Evolutionary conservation across 2,113 vertebrate genomes (phyloP), one percentile per base, ranked within the genome.

Genomic region (Pterocles orientalis): DNA sequence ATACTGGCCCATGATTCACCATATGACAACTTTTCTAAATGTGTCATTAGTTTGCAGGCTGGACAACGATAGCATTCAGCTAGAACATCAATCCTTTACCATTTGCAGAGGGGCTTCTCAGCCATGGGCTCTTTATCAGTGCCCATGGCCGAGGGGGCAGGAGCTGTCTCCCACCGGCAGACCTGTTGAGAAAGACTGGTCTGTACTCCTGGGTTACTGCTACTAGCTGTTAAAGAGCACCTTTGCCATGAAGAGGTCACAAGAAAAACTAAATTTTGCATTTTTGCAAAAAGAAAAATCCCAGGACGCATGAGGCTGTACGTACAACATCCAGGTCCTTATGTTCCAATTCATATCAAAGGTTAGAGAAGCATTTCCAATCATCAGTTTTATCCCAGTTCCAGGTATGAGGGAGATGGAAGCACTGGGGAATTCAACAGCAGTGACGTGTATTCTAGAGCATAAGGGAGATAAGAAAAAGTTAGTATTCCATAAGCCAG

Each of bases 301-400:
- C 29, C 45, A 39, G 47, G 41, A 16, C 14, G 50, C 20, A 34
- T 7, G 17, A 45, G 12, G 9, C 36, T 77, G 28, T 94, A 98
- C 98, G 25, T 94, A 98, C 98, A 98, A 98, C 48, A 98, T 92
- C 18, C 97, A 98, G 29, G 97, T 97, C 80, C 36, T 95, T 92
- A 98, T 68, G 10, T 64, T 97, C 98, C 98, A 98, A 90, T 94
- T 57, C 47, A 90, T 93, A 75, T 86, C 47, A 2, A 97, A 17
- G 51, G 91, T 96, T 88, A 97, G 64, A 16, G 94, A 97, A 73
- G 95, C 98, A 5, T 98, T 97, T 82, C 94, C 96, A 84, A 95
- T 98, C 75, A 96, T 68, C 4, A 86, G 87, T 88, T 96, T 96
- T 96, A 98, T 95, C 34, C 97, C 97, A 34, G 90, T 91, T 5